Base-by-base conservation (phyloP, 1,140 invertebrate genomes). In the Bombus vancouverensis region DNA sequence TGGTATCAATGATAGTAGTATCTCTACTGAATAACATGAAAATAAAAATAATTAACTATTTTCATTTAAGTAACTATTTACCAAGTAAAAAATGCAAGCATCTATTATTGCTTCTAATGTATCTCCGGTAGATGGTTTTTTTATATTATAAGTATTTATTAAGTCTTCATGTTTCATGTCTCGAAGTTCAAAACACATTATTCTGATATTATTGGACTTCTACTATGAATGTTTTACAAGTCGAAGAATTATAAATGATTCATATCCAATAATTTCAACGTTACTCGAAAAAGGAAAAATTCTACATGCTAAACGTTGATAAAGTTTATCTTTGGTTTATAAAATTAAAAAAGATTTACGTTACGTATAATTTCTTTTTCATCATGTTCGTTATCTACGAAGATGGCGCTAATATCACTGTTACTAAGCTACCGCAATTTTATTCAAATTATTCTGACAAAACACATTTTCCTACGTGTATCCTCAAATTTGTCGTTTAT, bases 41-140 rank as follows among this genome's bases (percentile, higher is more conserved):
- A 89, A 83, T 22, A 65, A 88, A 76, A 83, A 79, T 34, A 88
- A 92, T 94, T 92, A 93, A 90, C 91, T 93, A 91, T 91, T 93
- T 91, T 91, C 78, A 74, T 66, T 66, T 81, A 62, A 72, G 34
- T 73, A 68, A 74, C 59, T n/a, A 66, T 10, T n/a, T 39, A 62
- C 62, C 57, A 83, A 70, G 68, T 28, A 79, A 87, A 65, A 88
- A 78, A 73, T 85, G 39, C n/a, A 85, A 85, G 47, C 32, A 72
- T 70, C 62, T 83, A 66, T 81, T 78, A 13, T 59, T 81, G 68
- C 28, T 86, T 87, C 42, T 66, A 82, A 65, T 3, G 62, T 57
- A 88, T 85, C 34, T 72, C 74, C 91, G 85, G 86, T 86, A 91
- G 89, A 87, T 91, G 90, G 90, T 81, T 32, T 32, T 32, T 32